These are phyloP conservation scores for Oxyteleia sp. DNA, from an alignment of 2,888 invertebrate species.

Conservation along the genomic window DNA sequence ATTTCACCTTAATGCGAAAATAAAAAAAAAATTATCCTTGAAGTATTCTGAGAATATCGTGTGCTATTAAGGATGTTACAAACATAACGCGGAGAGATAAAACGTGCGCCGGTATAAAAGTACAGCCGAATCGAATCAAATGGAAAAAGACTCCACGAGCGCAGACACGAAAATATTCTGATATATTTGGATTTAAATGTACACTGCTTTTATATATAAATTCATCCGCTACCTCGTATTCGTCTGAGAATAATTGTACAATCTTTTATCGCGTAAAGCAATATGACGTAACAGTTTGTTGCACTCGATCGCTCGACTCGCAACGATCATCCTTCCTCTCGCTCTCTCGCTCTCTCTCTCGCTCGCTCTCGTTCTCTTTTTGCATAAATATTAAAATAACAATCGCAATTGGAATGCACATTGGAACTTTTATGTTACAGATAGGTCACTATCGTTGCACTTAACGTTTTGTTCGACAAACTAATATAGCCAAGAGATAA, in stretches of 20 bases:
- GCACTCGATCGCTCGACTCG: conserved; percentile 32
- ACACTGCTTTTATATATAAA: conserved; percentile 83
- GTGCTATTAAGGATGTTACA: no score
- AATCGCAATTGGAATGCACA: conserved; percentile 72
- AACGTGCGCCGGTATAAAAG: no score
- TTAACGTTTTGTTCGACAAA: conserved; percentile 62
- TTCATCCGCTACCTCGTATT: conserved; percentile 71
- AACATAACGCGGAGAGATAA: no score
- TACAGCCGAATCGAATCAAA: no score
- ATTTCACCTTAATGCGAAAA: no score
- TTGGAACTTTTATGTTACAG: conserved; percentile 68
- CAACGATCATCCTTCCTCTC: conserved; percentile 2
- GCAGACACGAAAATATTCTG: conserved; percentile 85
- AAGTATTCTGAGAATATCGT: no score
- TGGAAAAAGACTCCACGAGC: conserved; percentile 61
- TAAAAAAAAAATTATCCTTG: no score
- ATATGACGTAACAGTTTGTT: conserved; percentile 31
- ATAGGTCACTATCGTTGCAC: conserved; percentile 68
- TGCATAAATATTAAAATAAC: conserved; percentile 69
- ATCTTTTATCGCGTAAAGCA: conserved; percentile 66
- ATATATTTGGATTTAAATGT: conserved; percentile 85
- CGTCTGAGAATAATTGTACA: conserved; percentile 69
- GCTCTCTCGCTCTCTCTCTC: conserved; percentile 7
- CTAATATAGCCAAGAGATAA: conserved; percentile 66
- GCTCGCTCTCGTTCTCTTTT: conserved; percentile 19